These are phyloP conservation scores for Chouioia cunea DNA, from an alignment of 2,888 invertebrate genomes.

Conservation along the genomic window DNA sequence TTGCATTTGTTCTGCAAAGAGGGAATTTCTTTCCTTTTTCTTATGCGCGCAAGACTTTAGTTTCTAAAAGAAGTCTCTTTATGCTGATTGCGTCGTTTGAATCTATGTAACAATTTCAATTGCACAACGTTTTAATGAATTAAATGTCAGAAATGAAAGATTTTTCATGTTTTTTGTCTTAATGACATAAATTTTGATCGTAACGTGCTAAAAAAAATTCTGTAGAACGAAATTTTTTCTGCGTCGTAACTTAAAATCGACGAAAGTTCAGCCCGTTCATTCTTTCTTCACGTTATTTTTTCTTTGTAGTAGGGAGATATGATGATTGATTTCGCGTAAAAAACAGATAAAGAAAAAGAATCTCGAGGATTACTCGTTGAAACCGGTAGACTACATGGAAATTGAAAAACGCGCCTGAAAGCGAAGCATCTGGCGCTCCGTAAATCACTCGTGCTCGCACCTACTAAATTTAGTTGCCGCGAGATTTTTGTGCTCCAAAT, in stretches of 20 bases:
- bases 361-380: background rate
- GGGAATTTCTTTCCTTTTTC: no score
- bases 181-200: no score
- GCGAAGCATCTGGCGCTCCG: slow-evolving; percentile 41
- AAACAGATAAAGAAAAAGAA: background rate
- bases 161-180: no score
- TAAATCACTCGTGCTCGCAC: slow-evolving; percentile 38
- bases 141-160: background rate
- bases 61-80: slow-evolving; percentile 9
- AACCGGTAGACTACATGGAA: slow-evolving; percentile 15
- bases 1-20: slow-evolving; percentile 3
- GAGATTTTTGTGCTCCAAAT: slow-evolving; percentile 35
- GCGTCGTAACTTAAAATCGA: no score
- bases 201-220: no score
- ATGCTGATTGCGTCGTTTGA: background rate
- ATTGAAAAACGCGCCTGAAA: slow-evolving; percentile 40
- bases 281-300: no score
- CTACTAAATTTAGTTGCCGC: slow-evolving; percentile 41
- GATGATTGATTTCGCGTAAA: slow-evolving; percentile 25
- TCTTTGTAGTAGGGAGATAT: no score
- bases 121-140: background rate
- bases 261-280: no score
- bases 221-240: no score
- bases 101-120: slow-evolving; percentile 6
- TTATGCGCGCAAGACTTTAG: background rate